These are phyloP conservation scores for Procapra przewalskii DNA, from an alignment of 2,113 vertebrate species.

Conservation along the genomic window DNA sequence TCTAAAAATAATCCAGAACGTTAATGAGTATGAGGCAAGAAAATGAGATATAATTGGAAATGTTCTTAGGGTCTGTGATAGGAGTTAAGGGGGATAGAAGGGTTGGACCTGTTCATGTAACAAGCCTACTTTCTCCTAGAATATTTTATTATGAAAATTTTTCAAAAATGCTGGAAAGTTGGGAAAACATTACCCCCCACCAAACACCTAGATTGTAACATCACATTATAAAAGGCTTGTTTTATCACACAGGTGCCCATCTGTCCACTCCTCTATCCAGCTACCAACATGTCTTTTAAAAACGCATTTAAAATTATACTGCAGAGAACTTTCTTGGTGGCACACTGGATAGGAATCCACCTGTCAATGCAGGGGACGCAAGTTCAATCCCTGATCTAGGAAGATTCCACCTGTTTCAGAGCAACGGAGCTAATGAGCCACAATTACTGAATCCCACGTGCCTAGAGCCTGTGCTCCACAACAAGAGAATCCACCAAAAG, in stretches of 20 bases:
- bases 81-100: neutral
- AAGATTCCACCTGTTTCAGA: neutral
- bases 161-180: neutral
- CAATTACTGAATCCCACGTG: neutral
- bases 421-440: neutral
- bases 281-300: neutral
- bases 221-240: neutral
- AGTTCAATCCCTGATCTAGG: neutral
- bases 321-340: neutral
- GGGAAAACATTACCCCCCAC: neutral
- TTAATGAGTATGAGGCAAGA: conserved; percentile 41
- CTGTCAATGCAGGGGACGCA: neutral
- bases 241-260: neutral
- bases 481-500: neutral
- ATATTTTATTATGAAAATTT: conserved; percentile 4
- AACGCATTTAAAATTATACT: neutral
- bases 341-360: neutral
- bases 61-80: neutral
- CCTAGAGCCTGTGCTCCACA: neutral
- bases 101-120: neutral
- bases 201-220: neutral
- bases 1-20: conserved; percentile 55
- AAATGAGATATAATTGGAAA: neutral
- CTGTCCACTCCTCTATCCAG: neutral
- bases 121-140: neutral